Evolutionary conservation across 2,888 invertebrate species (phyloP).

Genomic region (Peribatodes rhomboidaria): DNA sequence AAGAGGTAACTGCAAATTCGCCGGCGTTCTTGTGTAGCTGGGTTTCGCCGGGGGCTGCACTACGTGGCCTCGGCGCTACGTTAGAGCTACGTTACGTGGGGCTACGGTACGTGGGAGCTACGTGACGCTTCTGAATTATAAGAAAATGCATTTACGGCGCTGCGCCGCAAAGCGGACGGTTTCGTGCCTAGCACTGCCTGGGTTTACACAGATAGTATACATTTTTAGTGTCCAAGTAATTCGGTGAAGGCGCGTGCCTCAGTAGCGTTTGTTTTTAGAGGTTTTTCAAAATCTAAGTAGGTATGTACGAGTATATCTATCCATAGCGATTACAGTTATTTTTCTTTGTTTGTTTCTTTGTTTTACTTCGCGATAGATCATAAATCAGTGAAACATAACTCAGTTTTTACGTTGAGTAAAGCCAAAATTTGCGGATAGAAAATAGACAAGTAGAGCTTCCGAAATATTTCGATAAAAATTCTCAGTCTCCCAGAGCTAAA

Average conservation of each 20-base stretch:
- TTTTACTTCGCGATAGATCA: no score
- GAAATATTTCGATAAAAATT: no score
- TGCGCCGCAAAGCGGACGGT: conserved; percentile 68
- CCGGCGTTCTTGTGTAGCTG: conserved; percentile 74
- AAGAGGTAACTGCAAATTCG: conserved; percentile 83
- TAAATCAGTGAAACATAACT: no score
- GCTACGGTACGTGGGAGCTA: conserved; percentile 50
- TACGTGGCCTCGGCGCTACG: conserved; percentile 66
- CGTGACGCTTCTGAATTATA: conserved; percentile 85
- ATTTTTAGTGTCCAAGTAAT: conserved; percentile 56
- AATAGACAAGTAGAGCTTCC: no score
- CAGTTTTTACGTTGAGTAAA: no score
- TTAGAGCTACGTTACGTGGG: conserved; percentile 73
- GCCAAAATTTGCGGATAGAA: no score
- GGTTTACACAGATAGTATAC: conserved; percentile 66
- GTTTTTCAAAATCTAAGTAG: background rate
- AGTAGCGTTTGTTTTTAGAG: background rate
- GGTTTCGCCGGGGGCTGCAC: conserved; percentile 70
- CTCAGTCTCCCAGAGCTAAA: no score
- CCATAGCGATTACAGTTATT: no score
- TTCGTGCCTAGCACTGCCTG: conserved; percentile 71
- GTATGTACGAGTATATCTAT: no score
- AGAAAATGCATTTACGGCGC: conserved; percentile 84
- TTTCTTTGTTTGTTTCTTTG: no score
- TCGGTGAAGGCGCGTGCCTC: conserved; percentile 26